Percentiles rank a stretch among this genome's conserved stretches.
Evolutionary conservation across 2,797 vertebrate genomes (phyloP).

Genomic region (Hippocampus kuda): DNA sequence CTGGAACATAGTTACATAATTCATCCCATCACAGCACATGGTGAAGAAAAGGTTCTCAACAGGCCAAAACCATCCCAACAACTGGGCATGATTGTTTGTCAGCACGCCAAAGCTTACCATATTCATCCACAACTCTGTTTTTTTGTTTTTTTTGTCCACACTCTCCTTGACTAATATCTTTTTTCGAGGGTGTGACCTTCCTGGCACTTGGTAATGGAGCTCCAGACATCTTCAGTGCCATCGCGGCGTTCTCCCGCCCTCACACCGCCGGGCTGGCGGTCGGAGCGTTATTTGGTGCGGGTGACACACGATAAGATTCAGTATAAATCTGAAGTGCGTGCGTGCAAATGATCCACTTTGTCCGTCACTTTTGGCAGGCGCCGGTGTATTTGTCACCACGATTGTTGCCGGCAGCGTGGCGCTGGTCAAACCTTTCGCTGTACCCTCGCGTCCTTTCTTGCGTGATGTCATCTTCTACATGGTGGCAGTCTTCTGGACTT

Average conservation of each 20-base stretch:
- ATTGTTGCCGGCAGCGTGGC: slow-evolving; percentile 85
- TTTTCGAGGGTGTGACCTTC: slow-evolving; percentile 88
- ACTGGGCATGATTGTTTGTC: neutral
- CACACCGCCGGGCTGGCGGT: slow-evolving; percentile 86
- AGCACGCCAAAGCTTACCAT: neutral
- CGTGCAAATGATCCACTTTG: neutral
- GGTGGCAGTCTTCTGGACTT: slow-evolving; percentile 85
- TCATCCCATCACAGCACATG: too few relatives aligned
- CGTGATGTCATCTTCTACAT: slow-evolving; percentile 90
- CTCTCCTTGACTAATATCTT: slow-evolving; percentile 65
- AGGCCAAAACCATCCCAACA: too few relatives aligned
- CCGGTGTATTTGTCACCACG: slow-evolving; percentile 90
- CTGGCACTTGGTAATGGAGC: slow-evolving; percentile 93
- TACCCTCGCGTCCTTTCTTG: slow-evolving; percentile 89
- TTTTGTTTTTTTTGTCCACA: neutral
- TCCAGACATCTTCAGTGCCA: slow-evolving; percentile 90
- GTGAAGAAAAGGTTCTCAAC: too few relatives aligned
- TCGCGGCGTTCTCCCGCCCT: slow-evolving; percentile 84
- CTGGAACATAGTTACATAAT: too few relatives aligned
- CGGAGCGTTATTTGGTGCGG: slow-evolving; percentile 82
- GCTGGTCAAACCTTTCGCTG: slow-evolving; percentile 78
- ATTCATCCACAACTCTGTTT: neutral
- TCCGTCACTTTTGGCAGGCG: slow-evolving; percentile 61
- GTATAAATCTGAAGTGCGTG: neutral
- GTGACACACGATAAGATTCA: neutral